Conservation (phyloP, 2,797 vertebrate species). For the Malacoraja senta region DNA sequence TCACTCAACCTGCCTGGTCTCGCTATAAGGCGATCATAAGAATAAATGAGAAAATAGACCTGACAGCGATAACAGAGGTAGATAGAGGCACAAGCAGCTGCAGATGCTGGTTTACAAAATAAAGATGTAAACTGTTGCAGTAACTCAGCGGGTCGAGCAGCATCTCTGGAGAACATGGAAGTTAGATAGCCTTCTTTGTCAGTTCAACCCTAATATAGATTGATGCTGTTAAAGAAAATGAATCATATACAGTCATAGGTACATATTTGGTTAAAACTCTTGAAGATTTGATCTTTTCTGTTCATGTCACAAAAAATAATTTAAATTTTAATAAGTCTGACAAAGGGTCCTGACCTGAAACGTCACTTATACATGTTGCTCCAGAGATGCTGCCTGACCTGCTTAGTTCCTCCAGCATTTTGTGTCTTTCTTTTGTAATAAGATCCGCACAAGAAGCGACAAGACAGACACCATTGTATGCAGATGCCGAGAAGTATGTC, state of each 20-base stretch:
- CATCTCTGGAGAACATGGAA: too few relatives aligned
- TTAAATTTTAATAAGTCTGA: too few relatives aligned
- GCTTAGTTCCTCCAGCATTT: too few relatives aligned
- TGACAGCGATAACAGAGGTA: not conserved
- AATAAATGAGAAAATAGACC: not conserved
- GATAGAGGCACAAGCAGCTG: not conserved
- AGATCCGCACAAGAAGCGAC: not conserved
- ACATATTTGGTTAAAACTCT: not conserved
- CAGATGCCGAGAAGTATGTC: too few relatives aligned
- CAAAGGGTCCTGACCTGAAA: too few relatives aligned
- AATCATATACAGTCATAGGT: not conserved
- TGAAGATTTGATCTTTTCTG: conserved; percentile 3
- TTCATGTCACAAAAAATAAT: not conserved
- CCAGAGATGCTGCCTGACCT: too few relatives aligned
- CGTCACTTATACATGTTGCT: too few relatives aligned
- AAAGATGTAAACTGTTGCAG: too few relatives aligned
- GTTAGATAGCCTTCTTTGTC: not conserved
- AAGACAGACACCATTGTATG: too few relatives aligned
- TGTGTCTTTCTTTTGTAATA: not conserved
- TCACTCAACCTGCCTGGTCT: too few relatives aligned
- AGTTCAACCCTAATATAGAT: not conserved
- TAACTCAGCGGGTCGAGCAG: too few relatives aligned
- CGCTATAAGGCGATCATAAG: not conserved
- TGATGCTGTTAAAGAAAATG: not conserved
- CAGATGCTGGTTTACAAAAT: too few relatives aligned